Evolutionary conservation across 2,797 vertebrate species (phyloP).

Genomic region (Eleutherodactylus coqui): DNA sequence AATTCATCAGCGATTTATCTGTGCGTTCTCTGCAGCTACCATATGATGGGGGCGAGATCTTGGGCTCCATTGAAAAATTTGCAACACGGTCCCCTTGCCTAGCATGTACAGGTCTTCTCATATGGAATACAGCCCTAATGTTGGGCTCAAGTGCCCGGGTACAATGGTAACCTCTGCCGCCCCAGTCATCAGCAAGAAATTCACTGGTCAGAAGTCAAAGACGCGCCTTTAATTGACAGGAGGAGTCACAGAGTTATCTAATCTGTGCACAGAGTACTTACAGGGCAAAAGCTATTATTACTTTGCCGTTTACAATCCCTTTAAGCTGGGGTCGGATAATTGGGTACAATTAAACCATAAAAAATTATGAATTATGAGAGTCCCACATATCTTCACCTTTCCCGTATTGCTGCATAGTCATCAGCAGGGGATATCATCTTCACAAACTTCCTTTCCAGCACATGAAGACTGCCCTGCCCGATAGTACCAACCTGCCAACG

Average conservation of each 20-base stretch:
- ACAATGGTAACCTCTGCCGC: background rate
- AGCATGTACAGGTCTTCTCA: background rate
- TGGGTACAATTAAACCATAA: background rate
- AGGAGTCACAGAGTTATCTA: too few species aligned
- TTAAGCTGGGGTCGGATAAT: background rate
- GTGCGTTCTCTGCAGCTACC: background rate
- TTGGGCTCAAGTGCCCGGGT: background rate
- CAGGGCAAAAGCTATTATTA: background rate
- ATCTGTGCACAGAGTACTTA: background rate
- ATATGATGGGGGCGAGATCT: background rate
- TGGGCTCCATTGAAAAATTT: background rate
- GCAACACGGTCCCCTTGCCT: background rate
- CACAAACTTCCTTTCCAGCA: background rate
- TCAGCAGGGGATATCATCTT: background rate
- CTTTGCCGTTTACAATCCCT: background rate
- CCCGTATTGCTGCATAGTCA: background rate
- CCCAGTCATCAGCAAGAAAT: background rate
- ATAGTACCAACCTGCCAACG: background rate
- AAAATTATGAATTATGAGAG: too few species aligned
- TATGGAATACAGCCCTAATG: background rate
- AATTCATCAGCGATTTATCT: background rate
- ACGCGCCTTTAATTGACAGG: background rate
- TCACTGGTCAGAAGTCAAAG: background rate
- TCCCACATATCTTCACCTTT: background rate
- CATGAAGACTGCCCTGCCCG: background rate